These are phyloP conservation scores for Drosophila sechellia DNA, from an alignment of 1,140 invertebrate species.

Conservation along the genomic window DNA sequence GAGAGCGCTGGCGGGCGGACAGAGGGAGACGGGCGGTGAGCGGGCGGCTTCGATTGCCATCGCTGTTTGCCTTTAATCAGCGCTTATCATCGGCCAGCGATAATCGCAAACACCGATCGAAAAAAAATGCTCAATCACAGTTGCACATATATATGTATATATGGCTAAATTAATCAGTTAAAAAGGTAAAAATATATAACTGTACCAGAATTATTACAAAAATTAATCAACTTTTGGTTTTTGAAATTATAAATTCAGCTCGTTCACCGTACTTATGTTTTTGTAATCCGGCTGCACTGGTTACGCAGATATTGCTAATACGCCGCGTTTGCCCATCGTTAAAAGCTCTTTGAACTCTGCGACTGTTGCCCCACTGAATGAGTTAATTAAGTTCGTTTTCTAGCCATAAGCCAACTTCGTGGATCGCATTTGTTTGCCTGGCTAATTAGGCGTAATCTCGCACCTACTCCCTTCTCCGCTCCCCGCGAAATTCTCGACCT, in stretches of 20 bases:
- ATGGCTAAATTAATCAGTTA: no score
- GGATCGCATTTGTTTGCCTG: conserved; percentile 44
- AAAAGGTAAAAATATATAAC: no score
- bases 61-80: conserved; percentile 70
- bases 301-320: conserved; percentile 56
- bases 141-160: no score
- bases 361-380: conserved; percentile 54
- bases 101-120: conserved; percentile 40
- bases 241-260: not conserved
- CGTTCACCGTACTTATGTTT: not conserved
- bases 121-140: not conserved
- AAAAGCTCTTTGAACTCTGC: conserved; percentile 53
- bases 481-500: conserved; percentile 29
- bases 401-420: conserved; percentile 29
- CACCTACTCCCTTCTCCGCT: not conserved
- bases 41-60: conserved; percentile 45
- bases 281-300: conserved; percentile 6
- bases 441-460: conserved; percentile 54
- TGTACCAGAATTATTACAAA: no score
- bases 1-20: not conserved
- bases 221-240: no score
- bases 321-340: not conserved
- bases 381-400: conserved; percentile 71
- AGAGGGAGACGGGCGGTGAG: not conserved
- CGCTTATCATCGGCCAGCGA: conserved; percentile 67